phyloP scores from a whole-genome alignment of 2,113 vertebrate genomes.

The Oreocharis arfaki region DNA sequence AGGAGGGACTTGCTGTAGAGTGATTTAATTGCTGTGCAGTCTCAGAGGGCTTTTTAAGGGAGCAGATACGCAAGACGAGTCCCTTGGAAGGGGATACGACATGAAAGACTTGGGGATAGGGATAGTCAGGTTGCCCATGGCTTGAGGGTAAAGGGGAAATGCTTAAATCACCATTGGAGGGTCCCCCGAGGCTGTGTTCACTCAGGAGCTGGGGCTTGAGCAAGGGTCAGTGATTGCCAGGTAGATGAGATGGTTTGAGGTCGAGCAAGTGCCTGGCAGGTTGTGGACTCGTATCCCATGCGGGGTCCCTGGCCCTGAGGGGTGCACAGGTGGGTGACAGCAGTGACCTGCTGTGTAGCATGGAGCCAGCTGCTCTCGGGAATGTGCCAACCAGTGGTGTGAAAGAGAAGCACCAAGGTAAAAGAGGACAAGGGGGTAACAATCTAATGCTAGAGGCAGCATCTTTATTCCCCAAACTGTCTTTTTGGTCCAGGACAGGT shows the following conservation, averaged over 20 bases:
- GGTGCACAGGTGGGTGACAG: background rate
- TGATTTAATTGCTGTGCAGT: background rate
- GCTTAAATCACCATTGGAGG: background rate
- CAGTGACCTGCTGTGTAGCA: background rate
- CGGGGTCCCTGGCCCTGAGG: background rate
- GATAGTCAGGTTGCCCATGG: background rate
- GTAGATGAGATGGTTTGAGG: background rate
- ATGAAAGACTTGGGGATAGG: background rate
- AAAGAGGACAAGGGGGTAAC: background rate
- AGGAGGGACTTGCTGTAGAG: background rate
- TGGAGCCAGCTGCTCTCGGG: background rate
- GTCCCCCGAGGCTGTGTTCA: background rate
- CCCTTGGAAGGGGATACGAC: background rate
- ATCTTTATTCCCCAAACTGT: background rate
- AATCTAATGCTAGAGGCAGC: background rate
- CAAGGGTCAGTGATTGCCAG: background rate
- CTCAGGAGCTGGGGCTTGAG: background rate
- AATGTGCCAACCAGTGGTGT: background rate
- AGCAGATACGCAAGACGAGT: background rate
- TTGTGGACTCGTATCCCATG: background rate
- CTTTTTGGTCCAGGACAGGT: background rate
- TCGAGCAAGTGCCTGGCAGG: fast-evolving
- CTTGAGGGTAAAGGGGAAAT: background rate
- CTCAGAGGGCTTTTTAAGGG: background rate
- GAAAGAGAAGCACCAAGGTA: background rate